Conservation (phyloP, 2,888 invertebrate species). For the Hypolimnas misippus region DNA sequence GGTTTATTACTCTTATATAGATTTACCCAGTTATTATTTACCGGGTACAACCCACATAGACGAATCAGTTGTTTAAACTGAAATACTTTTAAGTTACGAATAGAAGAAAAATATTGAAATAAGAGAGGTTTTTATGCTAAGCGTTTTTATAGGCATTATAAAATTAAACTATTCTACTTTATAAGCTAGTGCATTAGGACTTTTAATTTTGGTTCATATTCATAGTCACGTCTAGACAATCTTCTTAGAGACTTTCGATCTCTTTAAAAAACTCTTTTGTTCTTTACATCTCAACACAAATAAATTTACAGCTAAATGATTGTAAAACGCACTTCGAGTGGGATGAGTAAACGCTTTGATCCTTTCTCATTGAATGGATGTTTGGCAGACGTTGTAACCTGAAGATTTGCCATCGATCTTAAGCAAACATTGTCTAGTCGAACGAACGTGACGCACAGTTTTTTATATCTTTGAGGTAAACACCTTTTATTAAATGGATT, state of each 20-base stretch:
- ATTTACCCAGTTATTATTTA: neutral
- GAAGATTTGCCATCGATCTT: slow-evolving; percentile 40
- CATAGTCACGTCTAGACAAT: slow-evolving; percentile 38
- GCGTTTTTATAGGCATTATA: too few species aligned
- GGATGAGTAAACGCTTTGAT: slow-evolving; percentile 43
- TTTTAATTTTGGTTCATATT: slow-evolving; percentile 16
- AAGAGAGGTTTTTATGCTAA: too few species aligned
- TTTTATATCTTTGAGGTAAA: slow-evolving; percentile 37
- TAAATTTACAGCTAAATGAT: slow-evolving; percentile 46
- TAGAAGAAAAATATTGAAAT: too few species aligned
- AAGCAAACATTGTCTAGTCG: slow-evolving; percentile 44
- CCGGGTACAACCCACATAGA: neutral
- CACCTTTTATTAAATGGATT: slow-evolving; percentile 38
- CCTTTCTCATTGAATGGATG: slow-evolving; percentile 34
- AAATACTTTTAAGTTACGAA: too few species aligned
- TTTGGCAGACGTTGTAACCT: slow-evolving; percentile 42
- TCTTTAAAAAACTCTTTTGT: slow-evolving; percentile 36
- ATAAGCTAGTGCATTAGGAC: neutral
- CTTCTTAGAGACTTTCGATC: slow-evolving; percentile 19
- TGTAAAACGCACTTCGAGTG: slow-evolving; percentile 40
- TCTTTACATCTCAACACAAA: slow-evolving; percentile 42
- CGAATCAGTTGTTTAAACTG: too few species aligned
- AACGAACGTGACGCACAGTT: slow-evolving; percentile 33
- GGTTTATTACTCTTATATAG: neutral
- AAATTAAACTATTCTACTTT: too few species aligned